These are phyloP conservation scores for Varroa destructor DNA, from an alignment of 1,140 invertebrate species.

Conservation along the genomic window DNA sequence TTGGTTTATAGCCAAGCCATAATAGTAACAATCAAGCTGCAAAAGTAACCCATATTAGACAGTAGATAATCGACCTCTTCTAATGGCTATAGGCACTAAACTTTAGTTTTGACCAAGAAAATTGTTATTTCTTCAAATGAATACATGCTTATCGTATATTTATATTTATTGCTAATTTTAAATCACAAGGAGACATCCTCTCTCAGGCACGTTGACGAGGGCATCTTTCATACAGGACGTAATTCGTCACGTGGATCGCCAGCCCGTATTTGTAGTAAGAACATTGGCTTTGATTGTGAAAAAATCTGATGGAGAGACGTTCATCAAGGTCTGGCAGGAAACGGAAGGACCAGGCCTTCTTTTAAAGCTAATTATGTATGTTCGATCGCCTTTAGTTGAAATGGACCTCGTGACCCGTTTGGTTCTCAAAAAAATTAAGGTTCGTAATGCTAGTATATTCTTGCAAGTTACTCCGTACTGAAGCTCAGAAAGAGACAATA, in stretches of 20 bases:
- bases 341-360: neutral
- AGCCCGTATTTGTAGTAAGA: conserved; percentile 1
- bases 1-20: too few species aligned
- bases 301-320: neutral
- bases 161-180: too few species aligned
- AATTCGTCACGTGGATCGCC: neutral
- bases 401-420: neutral
- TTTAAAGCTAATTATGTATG: conserved; percentile 3
- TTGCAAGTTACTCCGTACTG: too few species aligned
- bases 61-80: neutral
- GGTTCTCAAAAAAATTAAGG: neutral
- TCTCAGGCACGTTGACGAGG: too few species aligned
- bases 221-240: too few species aligned
- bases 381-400: neutral
- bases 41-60: too few species aligned
- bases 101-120: neutral
- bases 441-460: neutral
- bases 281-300: neutral
- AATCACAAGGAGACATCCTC: too few species aligned
- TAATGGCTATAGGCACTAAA: neutral
- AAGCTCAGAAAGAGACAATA: too few species aligned
- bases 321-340: neutral
- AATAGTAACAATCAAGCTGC: too few species aligned
- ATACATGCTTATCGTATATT: neutral
- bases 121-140: neutral